Conservation (phyloP, 2,797 vertebrate genomes). For the Spondyliosoma cantharus region DNA sequence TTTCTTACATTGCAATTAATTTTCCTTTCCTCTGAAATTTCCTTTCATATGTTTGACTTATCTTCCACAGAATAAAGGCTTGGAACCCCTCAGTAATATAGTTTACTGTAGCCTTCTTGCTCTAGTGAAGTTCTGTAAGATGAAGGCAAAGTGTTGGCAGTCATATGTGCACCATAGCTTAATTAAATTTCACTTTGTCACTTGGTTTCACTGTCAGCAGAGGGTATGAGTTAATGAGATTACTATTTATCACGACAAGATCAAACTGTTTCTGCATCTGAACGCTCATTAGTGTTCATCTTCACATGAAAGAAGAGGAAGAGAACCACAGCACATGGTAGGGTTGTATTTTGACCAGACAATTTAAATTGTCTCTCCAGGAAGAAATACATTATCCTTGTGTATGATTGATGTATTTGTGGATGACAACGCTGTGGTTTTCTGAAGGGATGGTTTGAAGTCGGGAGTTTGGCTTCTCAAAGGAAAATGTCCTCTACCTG, state of each 20-base stretch:
- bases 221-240: conserved; percentile 1
- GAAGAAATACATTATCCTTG: neutral
- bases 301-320: neutral
- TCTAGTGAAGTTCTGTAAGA: neutral
- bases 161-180: neutral
- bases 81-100: neutral
- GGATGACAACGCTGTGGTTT: neutral
- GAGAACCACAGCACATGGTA: neutral
- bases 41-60: too few species aligned
- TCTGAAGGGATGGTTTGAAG: neutral
- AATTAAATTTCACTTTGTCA: neutral
- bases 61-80: too few species aligned
- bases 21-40: neutral
- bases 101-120: too few species aligned
- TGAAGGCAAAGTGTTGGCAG: neutral
- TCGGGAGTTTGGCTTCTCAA: too few species aligned
- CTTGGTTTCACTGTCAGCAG: neutral
- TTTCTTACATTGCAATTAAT: neutral
- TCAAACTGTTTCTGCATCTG: neutral
- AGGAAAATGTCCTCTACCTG: neutral
- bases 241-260: neutral
- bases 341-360: neutral
- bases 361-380: neutral
- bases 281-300: conserved; percentile 5
- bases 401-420: neutral